Base-by-base conservation (phyloP, 2,113 vertebrate genomes). In the Carassius auratus region DNA sequence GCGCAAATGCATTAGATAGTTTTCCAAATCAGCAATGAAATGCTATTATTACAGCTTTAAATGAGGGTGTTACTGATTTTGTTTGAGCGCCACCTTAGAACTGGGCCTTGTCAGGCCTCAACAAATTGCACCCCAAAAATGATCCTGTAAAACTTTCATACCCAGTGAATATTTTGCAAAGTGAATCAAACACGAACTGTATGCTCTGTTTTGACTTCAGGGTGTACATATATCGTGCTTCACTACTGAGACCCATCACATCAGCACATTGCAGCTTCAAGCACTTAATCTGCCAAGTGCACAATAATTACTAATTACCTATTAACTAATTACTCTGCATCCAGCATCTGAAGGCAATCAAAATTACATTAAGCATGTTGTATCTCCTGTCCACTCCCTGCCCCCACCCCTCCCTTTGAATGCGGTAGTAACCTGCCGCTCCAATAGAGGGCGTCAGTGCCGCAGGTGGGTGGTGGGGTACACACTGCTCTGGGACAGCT, bases 401-500 rank as follows among this genome's bases (percentile, higher is more conserved):
- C 38, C 78, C 75, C 75, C 38, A 6, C 71, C 71, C 26, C 62
- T 30, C 5, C 77, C 38, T 12, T 19, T 91, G 87, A 84, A 48
- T 84, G 59, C 42, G 59, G 50, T 59, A 61, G 36, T 59, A 57
- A 15, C 15, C 48, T 26, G 61, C 62, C 13, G 15, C 12, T 85
- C 86, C 88, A 14, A 21, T 81, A 81, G 88, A 83, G 88, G 89
- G 86, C 84, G 69, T 23, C 36, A 68, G 81, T 66, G 30, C 12
- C 84, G 79, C 78, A 84, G 86, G 85, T 84, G 84, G 86, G 83
- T 85, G 81, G 85, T 84, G 66, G 74, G 84, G 86, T 84, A 76
- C 83, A 78, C 62, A 38, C 83, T 85, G 86, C 85, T 89, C 81
- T 57, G 87, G 85, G 90, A 91, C 91, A 92, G 91, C 91, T 92